These are phyloP conservation scores for Turnix velox DNA, from an alignment of 2,113 vertebrate genomes.

Conservation along the genomic window DNA sequence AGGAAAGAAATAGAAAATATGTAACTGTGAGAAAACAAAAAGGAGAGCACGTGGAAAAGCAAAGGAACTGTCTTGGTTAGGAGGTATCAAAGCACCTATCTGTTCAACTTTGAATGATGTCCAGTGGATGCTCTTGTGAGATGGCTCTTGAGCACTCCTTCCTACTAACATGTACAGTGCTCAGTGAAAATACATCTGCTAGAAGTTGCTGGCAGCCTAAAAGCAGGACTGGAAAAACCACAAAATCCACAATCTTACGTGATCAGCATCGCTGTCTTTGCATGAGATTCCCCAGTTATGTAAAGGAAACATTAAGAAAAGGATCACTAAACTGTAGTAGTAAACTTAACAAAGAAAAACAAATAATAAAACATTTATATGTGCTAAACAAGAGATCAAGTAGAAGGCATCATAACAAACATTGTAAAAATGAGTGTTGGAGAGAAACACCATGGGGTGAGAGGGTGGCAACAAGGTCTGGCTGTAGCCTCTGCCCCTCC, in stretches of 20 bases:
- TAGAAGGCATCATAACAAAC: background rate
- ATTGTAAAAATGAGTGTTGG: background rate
- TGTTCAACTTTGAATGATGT: background rate
- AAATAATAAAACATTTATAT: background rate
- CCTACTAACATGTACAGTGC: background rate
- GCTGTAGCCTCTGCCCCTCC: background rate
- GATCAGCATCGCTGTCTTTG: background rate
- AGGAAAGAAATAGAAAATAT: background rate
- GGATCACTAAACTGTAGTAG: background rate
- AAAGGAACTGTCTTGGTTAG: background rate
- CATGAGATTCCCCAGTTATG: background rate
- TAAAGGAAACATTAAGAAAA: background rate
- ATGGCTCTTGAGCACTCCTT: background rate
- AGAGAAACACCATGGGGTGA: background rate
- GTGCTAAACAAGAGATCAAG: background rate
- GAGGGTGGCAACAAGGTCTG: fast-evolving
- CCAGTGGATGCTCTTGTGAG: background rate
- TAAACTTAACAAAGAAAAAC: background rate
- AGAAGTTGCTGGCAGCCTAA: background rate
- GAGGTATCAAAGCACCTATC: background rate
- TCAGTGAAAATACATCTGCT: background rate
- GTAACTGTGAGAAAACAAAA: background rate
- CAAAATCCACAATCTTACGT: background rate
- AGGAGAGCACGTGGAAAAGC: background rate
- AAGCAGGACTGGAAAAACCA: conserved; percentile 4